These are phyloP conservation scores for Serranus cabrilla DNA, from an alignment of 2,797 vertebrate genomes.

Conservation along the genomic window DNA sequence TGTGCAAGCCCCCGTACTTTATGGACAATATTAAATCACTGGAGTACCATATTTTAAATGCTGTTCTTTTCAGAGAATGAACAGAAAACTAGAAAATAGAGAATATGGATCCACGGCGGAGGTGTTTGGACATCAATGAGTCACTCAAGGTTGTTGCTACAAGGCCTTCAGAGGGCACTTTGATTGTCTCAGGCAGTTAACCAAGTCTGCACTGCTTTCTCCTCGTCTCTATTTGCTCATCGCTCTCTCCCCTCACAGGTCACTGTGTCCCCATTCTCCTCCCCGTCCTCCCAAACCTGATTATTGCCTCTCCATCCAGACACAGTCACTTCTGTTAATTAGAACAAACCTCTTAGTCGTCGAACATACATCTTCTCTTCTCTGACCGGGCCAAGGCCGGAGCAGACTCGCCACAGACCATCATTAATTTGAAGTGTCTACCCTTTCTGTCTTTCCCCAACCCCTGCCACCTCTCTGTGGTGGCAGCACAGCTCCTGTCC, in stretches of 20 bases:
- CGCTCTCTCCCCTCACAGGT: conserved; percentile 46
- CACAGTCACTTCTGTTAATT: conserved; percentile 81
- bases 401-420: conserved; percentile 57
- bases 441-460: conserved; percentile 50
- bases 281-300: conserved; percentile 77
- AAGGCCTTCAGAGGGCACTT: conserved; percentile 32
- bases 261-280: conserved; percentile 69
- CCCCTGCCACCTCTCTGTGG: conserved; percentile 44
- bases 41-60: neutral
- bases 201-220: conserved; percentile 41
- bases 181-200: conserved; percentile 59
- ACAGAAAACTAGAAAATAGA: neutral
- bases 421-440: conserved; percentile 74
- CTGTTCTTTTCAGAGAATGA: conserved; percentile 12
- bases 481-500: conserved; percentile 51
- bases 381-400: conserved; percentile 50
- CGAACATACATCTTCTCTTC: conserved; percentile 61
- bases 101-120: conserved; percentile 11
- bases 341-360: conserved; percentile 78
- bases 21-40: neutral
- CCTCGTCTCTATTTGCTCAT: conserved; percentile 41
- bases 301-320: conserved; percentile 78
- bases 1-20: neutral
- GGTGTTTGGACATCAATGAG: conserved; percentile 53
- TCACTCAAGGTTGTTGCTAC: conserved; percentile 64